Base-by-base conservation (phyloP, 2,888 invertebrate genomes). In the Gibbula magus region DNA sequence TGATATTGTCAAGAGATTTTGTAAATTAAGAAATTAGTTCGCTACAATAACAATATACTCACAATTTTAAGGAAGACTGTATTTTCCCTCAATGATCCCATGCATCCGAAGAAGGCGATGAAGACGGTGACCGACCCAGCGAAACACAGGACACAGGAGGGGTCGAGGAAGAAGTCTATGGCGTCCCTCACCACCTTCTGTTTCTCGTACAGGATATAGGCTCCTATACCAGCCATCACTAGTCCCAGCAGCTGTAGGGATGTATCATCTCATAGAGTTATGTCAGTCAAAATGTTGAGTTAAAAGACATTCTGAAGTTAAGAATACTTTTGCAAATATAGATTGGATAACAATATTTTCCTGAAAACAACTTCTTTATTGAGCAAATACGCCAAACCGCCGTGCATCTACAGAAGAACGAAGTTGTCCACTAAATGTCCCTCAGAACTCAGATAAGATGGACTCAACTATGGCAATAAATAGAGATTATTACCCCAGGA, bases 161-260 rank as follows among this genome's bases (percentile, higher is more conserved):
- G 92, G 81, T 92, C 92, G 67, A 92, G 88, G 83, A 92, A 87
- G 75, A 91, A 88, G 82, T 91, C 91, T 61, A 91, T 86, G 20
- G 87, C 86, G 80, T 91, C 91, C 16, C 85, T 83, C 0, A 92
- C 88, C n/a, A 81, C 79, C 81, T 91, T 91, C 70, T 91, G 79
- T 83, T 92, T 91, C 52, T 88, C 81, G 18, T 85, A 81, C 74
- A 91, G 83, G 45, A 92, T 86, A 83, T 91, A 91, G 16, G 90
- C 84, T 0, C 89, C 89, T 0, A 91, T 67, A 0, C 81, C 86
- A 5, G 89, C 86, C 51, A 89, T 80, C 7, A 80, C 85, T 8
- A 88, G 61, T 1, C 90, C 91, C 7, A 86, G 70, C 22, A 91
- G 75, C 92, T 92, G 87, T 35, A 13, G 45, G 45, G n/a, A n/a